A percentile compares a stretch with the other conserved stretches of the same genome.
phyloP scores from a whole-genome alignment of 1,140 invertebrate genomes.

The Chionoecetes opilio region DNA sequence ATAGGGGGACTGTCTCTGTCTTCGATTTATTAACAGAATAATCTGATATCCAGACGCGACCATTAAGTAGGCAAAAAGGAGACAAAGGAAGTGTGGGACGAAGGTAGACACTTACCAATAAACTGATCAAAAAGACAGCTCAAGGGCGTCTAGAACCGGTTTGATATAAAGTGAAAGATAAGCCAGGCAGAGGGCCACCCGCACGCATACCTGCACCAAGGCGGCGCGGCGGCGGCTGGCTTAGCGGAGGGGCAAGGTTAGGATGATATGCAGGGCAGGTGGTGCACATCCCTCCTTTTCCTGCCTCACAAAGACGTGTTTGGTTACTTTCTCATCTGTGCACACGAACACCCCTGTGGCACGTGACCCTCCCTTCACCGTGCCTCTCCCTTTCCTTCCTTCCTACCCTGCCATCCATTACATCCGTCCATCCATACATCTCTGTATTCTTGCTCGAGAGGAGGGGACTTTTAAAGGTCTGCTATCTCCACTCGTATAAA shows the following conservation, averaged over 20 bases:
- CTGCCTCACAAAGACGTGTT: neutral
- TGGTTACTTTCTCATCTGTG: neutral
- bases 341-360: neutral
- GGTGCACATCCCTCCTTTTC: neutral
- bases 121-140: slow-evolving; percentile 15
- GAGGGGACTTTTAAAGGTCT: too few relatives aligned
- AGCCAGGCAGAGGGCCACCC: slow-evolving; percentile 1
- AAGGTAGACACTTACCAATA: neutral
- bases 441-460: too few relatives aligned
- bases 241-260: neutral
- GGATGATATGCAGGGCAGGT: neutral
- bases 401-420: neutral
- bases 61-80: neutral
- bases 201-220: neutral
- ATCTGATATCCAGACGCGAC: neutral
- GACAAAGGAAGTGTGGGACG: neutral
- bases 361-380: neutral
- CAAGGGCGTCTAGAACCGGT: slow-evolving; percentile 13
- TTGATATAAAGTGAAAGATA: neutral
- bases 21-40: neutral
- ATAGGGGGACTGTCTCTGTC: neutral
- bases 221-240: neutral
- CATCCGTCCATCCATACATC: neutral
- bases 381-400: neutral
- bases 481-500: too few relatives aligned